A percentile compares a stretch with the other conserved stretches of the same genome.
phyloP scores from a whole-genome alignment of 2,113 vertebrate species.

The Microcebus lehilahytsara region DNA sequence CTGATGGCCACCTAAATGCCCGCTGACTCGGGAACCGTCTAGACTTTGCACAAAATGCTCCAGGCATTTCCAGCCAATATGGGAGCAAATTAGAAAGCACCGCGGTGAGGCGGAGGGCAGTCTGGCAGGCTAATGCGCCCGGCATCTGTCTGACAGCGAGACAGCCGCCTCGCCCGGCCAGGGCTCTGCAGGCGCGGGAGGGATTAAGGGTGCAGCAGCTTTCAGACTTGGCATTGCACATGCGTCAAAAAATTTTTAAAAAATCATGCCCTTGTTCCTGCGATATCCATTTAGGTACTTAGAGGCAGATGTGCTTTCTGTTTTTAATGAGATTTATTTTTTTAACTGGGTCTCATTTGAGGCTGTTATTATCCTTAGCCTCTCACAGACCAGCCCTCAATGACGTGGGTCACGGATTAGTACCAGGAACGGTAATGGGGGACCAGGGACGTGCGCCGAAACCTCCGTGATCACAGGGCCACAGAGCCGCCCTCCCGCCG shows the following conservation, averaged over 20 bases:
- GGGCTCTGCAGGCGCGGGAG: slow-evolving; percentile 39
- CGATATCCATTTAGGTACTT: not conserved
- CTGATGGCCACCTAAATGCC: slow-evolving; percentile 16
- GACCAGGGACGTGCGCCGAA: not conserved
- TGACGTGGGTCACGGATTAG: not conserved
- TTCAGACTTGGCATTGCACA: slow-evolving; percentile 16
- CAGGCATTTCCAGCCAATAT: slow-evolving; percentile 71
- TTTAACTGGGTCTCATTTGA: not conserved
- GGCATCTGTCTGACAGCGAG: slow-evolving; percentile 53
- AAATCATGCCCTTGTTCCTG: not conserved
- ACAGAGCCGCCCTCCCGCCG: fast-evolving
- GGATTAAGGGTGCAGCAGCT: slow-evolving; percentile 43
- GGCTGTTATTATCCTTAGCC: not conserved
- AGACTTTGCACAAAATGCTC: slow-evolving; percentile 62
- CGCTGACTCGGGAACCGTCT: slow-evolving; percentile 66
- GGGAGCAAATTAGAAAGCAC: slow-evolving; percentile 64
- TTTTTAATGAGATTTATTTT: slow-evolving; percentile 10
- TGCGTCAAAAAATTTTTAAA: not conserved
- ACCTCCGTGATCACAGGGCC: too few relatives aligned
- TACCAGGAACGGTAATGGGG: fast-evolving
- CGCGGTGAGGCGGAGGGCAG: slow-evolving; percentile 15
- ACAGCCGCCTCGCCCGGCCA: slow-evolving; percentile 21
- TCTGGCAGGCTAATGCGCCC: not conserved
- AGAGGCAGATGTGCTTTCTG: not conserved
- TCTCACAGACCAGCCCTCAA: not conserved